Evolutionary conservation across 2,888 invertebrate species (phyloP), one percentile per base, ranked within the genome.

Genomic region (Mesodorylaimus sp.): DNA sequence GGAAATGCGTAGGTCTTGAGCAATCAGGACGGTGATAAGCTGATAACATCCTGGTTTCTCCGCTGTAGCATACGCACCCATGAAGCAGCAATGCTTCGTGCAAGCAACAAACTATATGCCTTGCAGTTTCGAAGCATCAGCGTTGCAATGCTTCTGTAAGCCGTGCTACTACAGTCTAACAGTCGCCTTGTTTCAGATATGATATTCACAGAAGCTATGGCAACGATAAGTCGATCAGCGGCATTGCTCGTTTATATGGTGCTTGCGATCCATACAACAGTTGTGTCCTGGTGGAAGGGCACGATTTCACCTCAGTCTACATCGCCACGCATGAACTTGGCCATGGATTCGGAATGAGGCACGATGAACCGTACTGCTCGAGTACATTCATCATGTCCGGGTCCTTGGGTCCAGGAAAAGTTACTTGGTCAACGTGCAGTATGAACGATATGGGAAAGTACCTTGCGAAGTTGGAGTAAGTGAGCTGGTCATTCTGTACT

Each of bases 211-310:
- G 38, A 13, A 45, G 50, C 21, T 13, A 10, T 39, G 24, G 27
- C 27, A 38, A 44, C 29, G 37, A 32, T 13, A 26, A 3, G 2
- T 16, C 32, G n/a, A 50, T 52, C 37, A 44, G 43, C 43, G 65
- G 65, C 47, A 65, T 65, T 38, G 65, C 65, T 16, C 56, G 63
- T n/a, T 53, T 65, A 28, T 60, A 61, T 52, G 61, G 63, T 37
- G 61, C 61, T 60, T 63, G 61, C 53, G 62, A 65, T 48, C 56
- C 60, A 1, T 60, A 62, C 60, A 65, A 65, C 52, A 61, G 62
- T 16, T 65, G 64, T 50, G 24, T 48, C 3, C 21, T 48, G 2
- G 42, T 58, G 21, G 65, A 66, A 55, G 65, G 64, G 5, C 53
- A 62, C 5, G 65, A 66, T 52, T 65, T 65, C 55, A 62, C 62